Conservation (phyloP, 1,140 invertebrate genomes). For the Teleopsis dalmanni region DNA sequence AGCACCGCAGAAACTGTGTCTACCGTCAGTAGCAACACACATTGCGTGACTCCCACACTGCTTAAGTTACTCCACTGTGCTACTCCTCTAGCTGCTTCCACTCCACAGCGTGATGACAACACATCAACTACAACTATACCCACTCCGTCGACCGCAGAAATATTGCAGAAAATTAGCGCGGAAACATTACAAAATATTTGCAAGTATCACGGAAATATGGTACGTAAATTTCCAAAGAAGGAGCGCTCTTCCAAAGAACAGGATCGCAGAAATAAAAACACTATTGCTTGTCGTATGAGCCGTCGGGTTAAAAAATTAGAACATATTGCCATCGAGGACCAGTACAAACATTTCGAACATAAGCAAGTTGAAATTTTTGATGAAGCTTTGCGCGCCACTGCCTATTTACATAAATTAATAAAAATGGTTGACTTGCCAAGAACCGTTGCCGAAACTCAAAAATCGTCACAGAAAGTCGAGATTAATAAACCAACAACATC, state of each 20-base stretch:
- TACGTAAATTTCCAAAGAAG: constrained; percentile 36
- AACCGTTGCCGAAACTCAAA: too few species aligned
- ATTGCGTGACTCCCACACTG: too few species aligned
- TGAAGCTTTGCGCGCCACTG: constrained; percentile 22
- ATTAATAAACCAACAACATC: too few species aligned
- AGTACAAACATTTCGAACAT: constrained; percentile 28
- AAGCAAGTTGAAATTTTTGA: constrained; percentile 27
- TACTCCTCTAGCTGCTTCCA: neutral
- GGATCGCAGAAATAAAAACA: constrained; percentile 37
- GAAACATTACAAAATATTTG: constrained; percentile 25
- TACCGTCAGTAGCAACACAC: too few species aligned
- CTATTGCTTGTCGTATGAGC: constrained; percentile 36
- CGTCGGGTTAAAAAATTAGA: constrained; percentile 34
- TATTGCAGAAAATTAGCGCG: constrained; percentile 15
- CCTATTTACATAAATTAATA: constrained; percentile 26
- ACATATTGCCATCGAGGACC: constrained; percentile 29
- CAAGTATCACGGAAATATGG: constrained; percentile 38
- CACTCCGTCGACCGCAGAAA: neutral
- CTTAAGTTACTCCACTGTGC: neutral
- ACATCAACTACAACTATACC: constrained; percentile 24
- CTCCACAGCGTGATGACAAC: too few species aligned
- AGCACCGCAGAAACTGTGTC: too few species aligned
- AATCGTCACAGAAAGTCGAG: too few species aligned
- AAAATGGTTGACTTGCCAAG: too few species aligned
- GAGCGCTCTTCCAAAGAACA: constrained; percentile 36